These are phyloP conservation scores for Ctenopoma kingsleyae DNA, from an alignment of 2,797 vertebrate species.

Conservation along the genomic window DNA sequence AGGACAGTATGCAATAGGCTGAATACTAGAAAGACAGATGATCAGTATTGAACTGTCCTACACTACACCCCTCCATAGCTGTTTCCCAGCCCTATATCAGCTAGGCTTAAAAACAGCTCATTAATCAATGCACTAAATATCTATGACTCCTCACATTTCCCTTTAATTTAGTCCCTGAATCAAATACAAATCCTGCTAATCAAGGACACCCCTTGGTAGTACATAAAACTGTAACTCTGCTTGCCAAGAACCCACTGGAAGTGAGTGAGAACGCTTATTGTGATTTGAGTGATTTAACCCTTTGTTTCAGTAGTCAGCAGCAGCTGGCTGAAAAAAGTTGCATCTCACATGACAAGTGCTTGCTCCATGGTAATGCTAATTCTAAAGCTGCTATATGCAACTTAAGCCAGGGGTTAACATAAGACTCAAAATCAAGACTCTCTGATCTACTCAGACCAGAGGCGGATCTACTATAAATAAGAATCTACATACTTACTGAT, in stretches of 20 bases:
- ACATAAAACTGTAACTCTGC: constrained; percentile 23
- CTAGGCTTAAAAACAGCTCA: constrained; percentile 25
- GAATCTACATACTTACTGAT: too few species aligned
- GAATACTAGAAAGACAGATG: constrained; percentile 26
- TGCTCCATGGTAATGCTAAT: background rate
- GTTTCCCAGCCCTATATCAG: constrained; percentile 12
- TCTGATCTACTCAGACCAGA: too few species aligned
- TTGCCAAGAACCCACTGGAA: constrained; percentile 12
- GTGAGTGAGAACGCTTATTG: background rate
- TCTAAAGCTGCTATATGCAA: background rate
- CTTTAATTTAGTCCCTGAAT: constrained; percentile 26
- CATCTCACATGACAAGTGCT: background rate
- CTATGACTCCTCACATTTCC: constrained; percentile 47
- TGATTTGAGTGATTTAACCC: constrained; percentile 24
- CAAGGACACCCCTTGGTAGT: constrained; percentile 21
- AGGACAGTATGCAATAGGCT: constrained; percentile 8
- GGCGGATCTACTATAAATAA: too few species aligned
- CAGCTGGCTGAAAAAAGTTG: constrained; percentile 6
- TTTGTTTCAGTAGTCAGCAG: constrained; percentile 32
- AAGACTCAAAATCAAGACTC: too few species aligned
- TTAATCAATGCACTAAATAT: constrained; percentile 43
- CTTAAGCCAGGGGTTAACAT: too few species aligned
- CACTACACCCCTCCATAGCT: background rate
- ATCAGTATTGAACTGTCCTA: constrained; percentile 11
- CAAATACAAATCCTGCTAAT: constrained; percentile 33